These are phyloP conservation scores for Callyntrura guangdongensis DNA, from an alignment of 2,888 invertebrate species.

Conservation along the genomic window DNA sequence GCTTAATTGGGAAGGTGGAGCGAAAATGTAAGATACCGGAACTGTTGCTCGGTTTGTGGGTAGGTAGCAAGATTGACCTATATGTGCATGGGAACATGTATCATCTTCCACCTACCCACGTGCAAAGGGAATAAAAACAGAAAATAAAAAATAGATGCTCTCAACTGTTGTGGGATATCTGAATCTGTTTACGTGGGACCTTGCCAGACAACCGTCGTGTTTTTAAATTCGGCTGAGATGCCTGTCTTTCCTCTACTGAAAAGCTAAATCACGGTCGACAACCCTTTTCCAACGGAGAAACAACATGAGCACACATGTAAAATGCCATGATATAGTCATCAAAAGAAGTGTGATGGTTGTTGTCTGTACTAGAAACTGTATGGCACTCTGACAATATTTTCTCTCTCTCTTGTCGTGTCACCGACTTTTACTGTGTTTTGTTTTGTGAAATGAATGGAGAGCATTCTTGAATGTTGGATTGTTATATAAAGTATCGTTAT, in stretches of 20 bases:
- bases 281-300: constrained; percentile 22
- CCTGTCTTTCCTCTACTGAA: constrained; percentile 6
- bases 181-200: constrained; percentile 39
- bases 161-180: not conserved
- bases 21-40: not conserved
- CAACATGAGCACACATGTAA: constrained; percentile 16
- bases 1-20: not conserved
- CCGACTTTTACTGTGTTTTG: constrained; percentile 15
- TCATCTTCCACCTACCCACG: constrained; percentile 5
- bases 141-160: not conserved
- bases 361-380: not conserved
- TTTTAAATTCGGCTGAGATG: not conserved
- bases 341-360: not conserved
- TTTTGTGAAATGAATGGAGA: constrained; percentile 28
- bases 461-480: too few species aligned
- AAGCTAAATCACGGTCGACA: constrained; percentile 51
- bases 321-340: too few species aligned
- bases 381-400: constrained; percentile 41
- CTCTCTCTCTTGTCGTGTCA: not conserved
- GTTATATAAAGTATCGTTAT: too few species aligned
- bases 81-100: not conserved
- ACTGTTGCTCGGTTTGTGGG: too few species aligned
- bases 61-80: not conserved
- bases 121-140: not conserved
- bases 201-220: constrained; percentile 39